Conservation (phyloP, 1,140 invertebrate species). For the Zaprionus nigranus region DNA sequence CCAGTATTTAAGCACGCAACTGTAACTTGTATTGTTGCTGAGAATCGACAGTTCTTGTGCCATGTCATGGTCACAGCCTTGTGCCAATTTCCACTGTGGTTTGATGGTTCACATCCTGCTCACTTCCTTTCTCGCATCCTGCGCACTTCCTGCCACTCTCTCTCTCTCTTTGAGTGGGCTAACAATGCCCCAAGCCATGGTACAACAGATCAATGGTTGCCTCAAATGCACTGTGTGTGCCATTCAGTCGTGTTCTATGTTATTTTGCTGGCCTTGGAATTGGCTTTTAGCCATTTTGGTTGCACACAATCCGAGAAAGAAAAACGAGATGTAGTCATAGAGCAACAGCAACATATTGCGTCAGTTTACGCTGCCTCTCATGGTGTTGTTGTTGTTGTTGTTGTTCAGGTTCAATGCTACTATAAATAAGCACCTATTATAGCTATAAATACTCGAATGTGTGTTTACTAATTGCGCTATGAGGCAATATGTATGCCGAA, state of each 20-base stretch:
- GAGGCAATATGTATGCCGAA: neutral
- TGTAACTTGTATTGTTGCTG: neutral
- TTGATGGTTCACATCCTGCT: constrained; percentile 39
- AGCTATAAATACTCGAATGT: constrained; percentile 33
- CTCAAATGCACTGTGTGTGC: constrained; percentile 37
- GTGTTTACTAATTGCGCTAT: constrained; percentile 3
- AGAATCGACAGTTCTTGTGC: constrained; percentile 4
- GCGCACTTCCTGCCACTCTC: constrained; percentile 34
- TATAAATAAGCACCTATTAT: constrained; percentile 68
- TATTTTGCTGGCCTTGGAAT: constrained; percentile 52
- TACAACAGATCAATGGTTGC: constrained; percentile 11
- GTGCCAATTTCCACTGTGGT: constrained; percentile 32
- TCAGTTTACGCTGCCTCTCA: constrained; percentile 40
- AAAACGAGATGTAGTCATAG: constrained; percentile 68
- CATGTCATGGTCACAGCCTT: constrained; percentile 33
- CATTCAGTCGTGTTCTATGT: constrained; percentile 25
- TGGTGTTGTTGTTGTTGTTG: constrained; percentile 17
- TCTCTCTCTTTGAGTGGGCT: constrained; percentile 9
- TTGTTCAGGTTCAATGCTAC: constrained; percentile 44
- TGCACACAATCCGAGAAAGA: constrained; percentile 38
- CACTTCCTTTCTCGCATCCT: constrained; percentile 2
- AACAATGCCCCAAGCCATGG: constrained; percentile 18
- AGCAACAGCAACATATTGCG: constrained; percentile 56
- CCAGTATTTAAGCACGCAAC: neutral
- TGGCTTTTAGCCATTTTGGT: constrained; percentile 52